Evolutionary conservation across 2,797 vertebrate genomes (phyloP).

Genomic region (Gymnoscopelus microlampas): DNA sequence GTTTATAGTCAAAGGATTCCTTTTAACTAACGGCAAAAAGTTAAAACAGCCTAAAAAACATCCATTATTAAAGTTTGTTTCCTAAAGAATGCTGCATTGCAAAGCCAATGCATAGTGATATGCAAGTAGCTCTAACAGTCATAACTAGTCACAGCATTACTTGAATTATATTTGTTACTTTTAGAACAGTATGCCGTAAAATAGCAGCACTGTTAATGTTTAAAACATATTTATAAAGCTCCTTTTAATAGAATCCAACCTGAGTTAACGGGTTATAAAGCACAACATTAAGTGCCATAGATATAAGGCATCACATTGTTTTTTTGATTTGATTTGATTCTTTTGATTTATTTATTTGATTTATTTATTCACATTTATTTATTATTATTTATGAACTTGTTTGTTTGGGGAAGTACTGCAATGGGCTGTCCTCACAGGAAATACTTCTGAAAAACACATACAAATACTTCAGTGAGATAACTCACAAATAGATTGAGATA

Average conservation of each 20-base stretch:
- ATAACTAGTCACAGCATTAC: background rate
- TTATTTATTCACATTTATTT: no score
- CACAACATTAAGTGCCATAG: slow-evolving; percentile 25
- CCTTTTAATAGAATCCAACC: slow-evolving; percentile 2
- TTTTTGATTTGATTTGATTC: no score
- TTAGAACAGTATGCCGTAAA: background rate
- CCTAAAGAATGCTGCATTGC: background rate
- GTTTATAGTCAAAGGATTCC: no score
- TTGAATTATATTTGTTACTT: slow-evolving; percentile 21
- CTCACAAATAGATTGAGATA: no score
- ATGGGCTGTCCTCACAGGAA: slow-evolving; percentile 53
- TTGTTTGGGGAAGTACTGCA: background rate
- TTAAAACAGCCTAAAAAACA: no score
- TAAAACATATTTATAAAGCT: slow-evolving; percentile 6
- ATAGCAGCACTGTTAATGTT: background rate
- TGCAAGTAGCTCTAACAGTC: background rate
- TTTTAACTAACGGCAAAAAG: no score
- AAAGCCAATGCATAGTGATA: background rate
- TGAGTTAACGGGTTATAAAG: slow-evolving; percentile 18
- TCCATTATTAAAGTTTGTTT: background rate
- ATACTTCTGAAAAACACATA: slow-evolving; percentile 56
- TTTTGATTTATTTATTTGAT: no score
- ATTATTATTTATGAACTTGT: no score
- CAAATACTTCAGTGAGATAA: background rate
- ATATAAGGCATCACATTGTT: slow-evolving; percentile 42